Percentiles rank a stretch among this genome's conserved stretches.
phyloP scores from a whole-genome alignment of 1,140 invertebrate genomes.

The Paralvinella palmiformis region DNA sequence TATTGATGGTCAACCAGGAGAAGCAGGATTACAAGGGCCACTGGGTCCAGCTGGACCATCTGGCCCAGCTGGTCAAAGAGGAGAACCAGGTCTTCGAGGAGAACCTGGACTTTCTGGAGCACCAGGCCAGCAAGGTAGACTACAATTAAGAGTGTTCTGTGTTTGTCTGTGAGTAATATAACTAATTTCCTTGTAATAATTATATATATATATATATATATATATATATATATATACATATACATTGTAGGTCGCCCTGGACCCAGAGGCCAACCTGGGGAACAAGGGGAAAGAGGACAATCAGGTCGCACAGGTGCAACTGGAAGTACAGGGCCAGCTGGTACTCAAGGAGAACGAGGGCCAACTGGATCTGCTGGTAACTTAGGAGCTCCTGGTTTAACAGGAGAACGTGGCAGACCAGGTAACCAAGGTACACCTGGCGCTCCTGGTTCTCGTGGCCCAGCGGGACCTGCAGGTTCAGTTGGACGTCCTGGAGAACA shows the following conservation, averaged over 20 bases:
- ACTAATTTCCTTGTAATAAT: too few relatives aligned
- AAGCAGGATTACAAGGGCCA: conserved; percentile 10
- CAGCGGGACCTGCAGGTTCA: not conserved
- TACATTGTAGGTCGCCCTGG: conserved; percentile 66
- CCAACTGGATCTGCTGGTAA: not conserved
- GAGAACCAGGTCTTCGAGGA: conserved; percentile 15
- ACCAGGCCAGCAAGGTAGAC: conserved; percentile 27
- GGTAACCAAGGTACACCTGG: not conserved
- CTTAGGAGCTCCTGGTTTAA: not conserved
- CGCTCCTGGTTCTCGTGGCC: not conserved
- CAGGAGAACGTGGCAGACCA: conserved; percentile 1
- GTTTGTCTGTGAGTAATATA: conserved; percentile 68
- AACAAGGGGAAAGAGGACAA: conserved; percentile 67
- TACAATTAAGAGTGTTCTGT: conserved; percentile 63
- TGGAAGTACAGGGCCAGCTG: not conserved
- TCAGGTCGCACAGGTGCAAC: conserved; percentile 2
- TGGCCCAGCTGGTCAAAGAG: conserved; percentile 36
- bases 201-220: too few relatives aligned
- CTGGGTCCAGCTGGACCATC: conserved; percentile 33
- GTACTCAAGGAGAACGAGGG: not conserved
- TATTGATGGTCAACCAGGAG: conserved; percentile 43
- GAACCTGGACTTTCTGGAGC: not conserved
- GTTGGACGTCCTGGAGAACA: not conserved
- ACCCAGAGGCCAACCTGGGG: conserved; percentile 64
- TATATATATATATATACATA: too few relatives aligned